These are phyloP conservation scores for Noturus placidus DNA, from an alignment of 2,113 vertebrate genomes.

Conservation along the genomic window DNA sequence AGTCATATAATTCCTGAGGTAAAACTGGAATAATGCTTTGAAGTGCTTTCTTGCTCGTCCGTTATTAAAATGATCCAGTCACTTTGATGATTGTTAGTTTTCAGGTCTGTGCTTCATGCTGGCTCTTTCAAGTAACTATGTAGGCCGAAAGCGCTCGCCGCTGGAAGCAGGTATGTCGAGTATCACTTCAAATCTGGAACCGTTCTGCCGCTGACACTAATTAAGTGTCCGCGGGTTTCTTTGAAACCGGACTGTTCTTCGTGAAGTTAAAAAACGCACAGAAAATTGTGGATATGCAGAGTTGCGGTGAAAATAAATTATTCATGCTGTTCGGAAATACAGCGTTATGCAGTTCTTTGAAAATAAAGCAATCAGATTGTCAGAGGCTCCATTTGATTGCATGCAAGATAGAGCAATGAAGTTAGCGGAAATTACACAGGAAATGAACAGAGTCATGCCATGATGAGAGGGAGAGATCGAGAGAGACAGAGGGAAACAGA, in stretches of 20 bases:
- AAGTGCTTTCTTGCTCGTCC: not conserved
- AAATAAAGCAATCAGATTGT: constrained; percentile 8
- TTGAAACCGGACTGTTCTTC: not conserved
- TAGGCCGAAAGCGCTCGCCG: not conserved
- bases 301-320: too few species aligned
- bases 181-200: not conserved
- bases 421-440: constrained; percentile 56
- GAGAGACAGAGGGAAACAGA: constrained; percentile 4
- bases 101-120: not conserved
- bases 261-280: too few species aligned
- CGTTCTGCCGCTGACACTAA: not conserved
- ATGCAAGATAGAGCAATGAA: constrained; percentile 61
- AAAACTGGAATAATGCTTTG: not conserved
- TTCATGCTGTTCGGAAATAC: too few species aligned
- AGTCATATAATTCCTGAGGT: not conserved
- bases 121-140: not conserved
- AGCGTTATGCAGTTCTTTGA: not conserved
- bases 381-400: constrained; percentile 59
- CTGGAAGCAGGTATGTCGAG: not conserved
- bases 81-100: not conserved
- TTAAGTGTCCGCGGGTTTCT: not conserved
- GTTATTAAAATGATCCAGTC: not conserved
- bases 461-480: not conserved
- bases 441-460: constrained; percentile 45
- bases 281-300: too few species aligned